Percentiles rank a stretch among this genome's conserved stretches.
Evolutionary conservation across 2,113 vertebrate genomes (phyloP).

Genomic region (Mormyrus iriodes): DNA sequence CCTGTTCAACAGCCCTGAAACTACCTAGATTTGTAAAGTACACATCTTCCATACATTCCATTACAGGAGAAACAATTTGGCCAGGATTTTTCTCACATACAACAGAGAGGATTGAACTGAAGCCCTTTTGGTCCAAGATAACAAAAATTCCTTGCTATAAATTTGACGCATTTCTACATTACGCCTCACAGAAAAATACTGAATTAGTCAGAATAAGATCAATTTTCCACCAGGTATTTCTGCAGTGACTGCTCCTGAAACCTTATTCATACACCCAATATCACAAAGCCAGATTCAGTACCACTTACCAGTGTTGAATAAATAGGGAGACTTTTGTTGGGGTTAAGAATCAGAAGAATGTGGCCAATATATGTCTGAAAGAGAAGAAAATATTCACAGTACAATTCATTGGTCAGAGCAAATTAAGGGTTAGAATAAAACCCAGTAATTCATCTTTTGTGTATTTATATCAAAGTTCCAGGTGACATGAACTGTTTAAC

Average conservation of each 20-base stretch:
- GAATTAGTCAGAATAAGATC: constrained; percentile 59
- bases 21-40: not conserved
- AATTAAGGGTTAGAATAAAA: not conserved
- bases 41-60: not conserved
- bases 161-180: constrained; percentile 33
- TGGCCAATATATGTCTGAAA: constrained; percentile 88
- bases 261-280: not conserved
- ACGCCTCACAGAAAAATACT: constrained; percentile 55
- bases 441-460: not conserved
- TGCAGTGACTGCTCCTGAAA: not conserved
- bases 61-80: not conserved
- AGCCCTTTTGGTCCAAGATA: not conserved
- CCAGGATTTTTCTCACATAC: not conserved
- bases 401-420: not conserved
- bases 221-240: constrained; percentile 23
- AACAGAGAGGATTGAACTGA: not conserved
- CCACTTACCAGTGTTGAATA: constrained; percentile 83
- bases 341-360: constrained; percentile 86
- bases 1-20: not conserved
- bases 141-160: not conserved
- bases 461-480: not conserved
- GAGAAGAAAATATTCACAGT: constrained; percentile 24
- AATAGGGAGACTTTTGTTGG: constrained; percentile 89
- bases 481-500: not conserved
- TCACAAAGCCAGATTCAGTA: not conserved